Percentiles rank a stretch among this genome's conserved stretches.
These are phyloP conservation scores for Caranx ignobilis DNA, from an alignment of 2,113 vertebrate genomes.

Conservation along the genomic window DNA sequence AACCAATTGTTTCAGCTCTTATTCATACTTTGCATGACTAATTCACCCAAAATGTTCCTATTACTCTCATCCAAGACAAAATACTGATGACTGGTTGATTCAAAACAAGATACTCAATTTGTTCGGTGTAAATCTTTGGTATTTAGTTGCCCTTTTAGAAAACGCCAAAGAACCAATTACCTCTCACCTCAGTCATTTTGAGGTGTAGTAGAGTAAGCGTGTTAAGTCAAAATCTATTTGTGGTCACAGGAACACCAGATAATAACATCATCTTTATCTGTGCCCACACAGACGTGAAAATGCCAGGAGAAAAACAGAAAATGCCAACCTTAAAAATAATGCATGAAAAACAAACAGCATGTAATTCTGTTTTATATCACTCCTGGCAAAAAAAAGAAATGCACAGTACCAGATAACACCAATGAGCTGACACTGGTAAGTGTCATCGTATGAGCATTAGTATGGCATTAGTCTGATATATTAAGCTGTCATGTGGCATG, in stretches of 20 bases:
- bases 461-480: slow-evolving; percentile 20
- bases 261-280: neutral
- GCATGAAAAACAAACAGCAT: neutral
- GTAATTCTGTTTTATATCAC: neutral
- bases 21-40: neutral
- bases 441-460: slow-evolving; percentile 10
- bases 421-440: neutral
- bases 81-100: neutral
- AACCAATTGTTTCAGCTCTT: neutral
- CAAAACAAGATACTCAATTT: neutral
- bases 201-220: neutral
- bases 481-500: slow-evolving; percentile 14
- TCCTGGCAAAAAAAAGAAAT: slow-evolving; percentile 1
- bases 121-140: neutral
- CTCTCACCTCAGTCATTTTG: neutral
- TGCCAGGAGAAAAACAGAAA: neutral
- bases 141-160: neutral
- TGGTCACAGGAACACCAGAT: neutral
- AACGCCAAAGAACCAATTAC: slow-evolving; percentile 6
- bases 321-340: neutral
- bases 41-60: neutral
- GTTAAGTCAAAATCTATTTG: neutral
- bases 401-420: neutral
- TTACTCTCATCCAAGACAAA: neutral
- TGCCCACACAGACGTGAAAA: neutral